A percentile compares a stretch with the other conserved stretches of the same genome.
Conservation (phyloP, 1,140 invertebrate species). For the Drosophila varians region DNA sequence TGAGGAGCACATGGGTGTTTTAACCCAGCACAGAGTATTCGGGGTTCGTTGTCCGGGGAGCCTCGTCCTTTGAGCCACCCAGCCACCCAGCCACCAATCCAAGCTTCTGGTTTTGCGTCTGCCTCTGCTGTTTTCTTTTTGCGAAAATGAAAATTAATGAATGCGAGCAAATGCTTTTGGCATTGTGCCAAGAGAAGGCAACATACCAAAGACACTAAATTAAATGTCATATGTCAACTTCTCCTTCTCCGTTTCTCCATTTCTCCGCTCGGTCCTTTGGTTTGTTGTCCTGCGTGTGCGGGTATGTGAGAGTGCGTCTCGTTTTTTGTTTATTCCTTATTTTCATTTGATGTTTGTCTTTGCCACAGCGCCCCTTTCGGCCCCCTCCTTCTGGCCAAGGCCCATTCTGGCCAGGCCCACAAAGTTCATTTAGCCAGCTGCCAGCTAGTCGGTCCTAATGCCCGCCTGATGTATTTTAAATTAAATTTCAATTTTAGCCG, state of each 20-base stretch:
- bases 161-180: slow-evolving; percentile 77
- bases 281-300: slow-evolving; percentile 34
- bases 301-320: slow-evolving; percentile 21
- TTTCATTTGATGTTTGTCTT: slow-evolving; percentile 71
- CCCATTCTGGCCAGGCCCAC: slow-evolving; percentile 51
- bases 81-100: background rate
- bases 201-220: slow-evolving; percentile 80
- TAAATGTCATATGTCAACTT: slow-evolving; percentile 81
- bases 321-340: slow-evolving; percentile 48
- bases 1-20: slow-evolving; percentile 17
- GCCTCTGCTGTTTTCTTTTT: slow-evolving; percentile 31
- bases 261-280: slow-evolving; percentile 3
- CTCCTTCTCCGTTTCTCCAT: slow-evolving; percentile 7
- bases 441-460: slow-evolving; percentile 49
- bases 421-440: slow-evolving; percentile 69
- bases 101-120: background rate
- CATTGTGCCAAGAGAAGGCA: slow-evolving; percentile 68
- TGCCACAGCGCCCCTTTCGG: slow-evolving; percentile 26
- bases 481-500: slow-evolving; percentile 64
- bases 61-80: background rate
- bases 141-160: slow-evolving; percentile 79
- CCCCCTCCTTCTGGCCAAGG: too few relatives aligned
- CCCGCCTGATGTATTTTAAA: slow-evolving; percentile 72
- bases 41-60: slow-evolving; percentile 21
- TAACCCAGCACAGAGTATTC: slow-evolving; percentile 14